phyloP scores from a whole-genome alignment of 2,113 vertebrate genomes.

The Empidonax traillii region DNA sequence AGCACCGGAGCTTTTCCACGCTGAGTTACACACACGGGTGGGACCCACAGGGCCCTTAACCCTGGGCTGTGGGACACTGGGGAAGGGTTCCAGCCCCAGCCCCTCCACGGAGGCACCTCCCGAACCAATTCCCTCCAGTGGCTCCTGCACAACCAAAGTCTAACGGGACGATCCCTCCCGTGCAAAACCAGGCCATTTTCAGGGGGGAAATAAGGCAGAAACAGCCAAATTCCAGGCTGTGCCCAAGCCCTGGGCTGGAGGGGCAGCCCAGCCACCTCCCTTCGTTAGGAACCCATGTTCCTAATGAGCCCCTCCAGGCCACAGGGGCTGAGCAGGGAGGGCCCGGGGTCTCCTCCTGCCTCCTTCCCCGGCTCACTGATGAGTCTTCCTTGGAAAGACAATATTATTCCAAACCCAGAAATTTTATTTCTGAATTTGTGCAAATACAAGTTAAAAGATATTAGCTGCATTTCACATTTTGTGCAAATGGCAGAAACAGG shows the following conservation, averaged over 20 bases:
- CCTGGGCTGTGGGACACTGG: not conserved
- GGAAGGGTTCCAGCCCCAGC: not conserved
- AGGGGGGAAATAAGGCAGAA: not conserved
- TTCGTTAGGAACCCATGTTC: not conserved
- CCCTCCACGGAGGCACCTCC: fast-evolving
- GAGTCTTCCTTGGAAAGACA: slow-evolving; percentile 74
- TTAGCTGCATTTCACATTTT: slow-evolving; percentile 79
- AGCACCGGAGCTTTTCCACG: fast-evolving
- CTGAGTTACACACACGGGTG: not conserved
- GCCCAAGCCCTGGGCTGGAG: fast-evolving
- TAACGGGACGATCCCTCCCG: fast-evolving
- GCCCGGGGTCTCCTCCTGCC: not conserved
- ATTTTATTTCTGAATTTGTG: slow-evolving; percentile 82
- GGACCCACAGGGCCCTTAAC: fast-evolving
- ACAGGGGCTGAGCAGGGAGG: not conserved
- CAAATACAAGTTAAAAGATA: slow-evolving; percentile 80
- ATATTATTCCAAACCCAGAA: slow-evolving; percentile 80
- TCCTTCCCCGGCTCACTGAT: slow-evolving; percentile 16
- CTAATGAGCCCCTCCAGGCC: not conserved
- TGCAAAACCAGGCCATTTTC: fast-evolving
- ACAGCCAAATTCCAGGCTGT: not conserved
- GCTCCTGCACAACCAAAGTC: fast-evolving
- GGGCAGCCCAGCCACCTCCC: not conserved
- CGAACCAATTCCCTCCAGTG: fast-evolving
- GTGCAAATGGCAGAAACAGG: slow-evolving; percentile 81